Base-by-base conservation (phyloP, 1,140 invertebrate species). In the Protaetia brevitarsis region DNA sequence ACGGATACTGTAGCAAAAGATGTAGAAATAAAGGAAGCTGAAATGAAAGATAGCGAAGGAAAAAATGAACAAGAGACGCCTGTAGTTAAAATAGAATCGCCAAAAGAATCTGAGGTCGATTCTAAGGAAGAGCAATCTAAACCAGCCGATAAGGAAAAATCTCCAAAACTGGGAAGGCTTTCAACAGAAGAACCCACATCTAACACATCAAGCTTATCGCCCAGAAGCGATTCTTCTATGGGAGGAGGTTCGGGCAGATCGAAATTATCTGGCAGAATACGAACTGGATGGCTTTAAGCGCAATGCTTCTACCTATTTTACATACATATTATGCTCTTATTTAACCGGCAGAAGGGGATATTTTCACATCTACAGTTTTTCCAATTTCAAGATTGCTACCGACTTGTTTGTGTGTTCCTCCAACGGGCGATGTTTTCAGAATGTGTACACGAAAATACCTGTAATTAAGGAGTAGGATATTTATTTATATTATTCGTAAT, bases 211-310 rank as follows among this genome's bases (percentile, higher is more conserved):
- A 2, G 10, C 23, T 27, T 30, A 36, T 34, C 29, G 31, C 61
- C 19, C 41, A 58, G 21, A 11, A 65, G 26, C 23, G 29, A 27
- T 45, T 27, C 16, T n/a, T 13, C 45, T 29, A 29, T 59, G 16
- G 11, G 11, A 29, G 26, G 29, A 1, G 57, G 57, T 29, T 62
- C 62, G 27, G 69, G 68, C 10, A 70, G 61, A 65, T 73, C 72
- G 2, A 73, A 73, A 66, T 57, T 73, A 34, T 72, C 72, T 26
- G 71, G 72, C 2, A 65, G 66, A 60, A 64, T 68, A 10, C 56
- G 69, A 13, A 69, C 69, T 23, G 72, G 71, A 11, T 73, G 72
- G 72, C 72, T 73, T 59, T 73, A 70, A 72, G 7, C 21, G 34
- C 19, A 30, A 28, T 31, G 31, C 16, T 27, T 57, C 10, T 3